Base-by-base conservation (phyloP, 1,140 invertebrate species). In the Trialeurodes vaporariorum region DNA sequence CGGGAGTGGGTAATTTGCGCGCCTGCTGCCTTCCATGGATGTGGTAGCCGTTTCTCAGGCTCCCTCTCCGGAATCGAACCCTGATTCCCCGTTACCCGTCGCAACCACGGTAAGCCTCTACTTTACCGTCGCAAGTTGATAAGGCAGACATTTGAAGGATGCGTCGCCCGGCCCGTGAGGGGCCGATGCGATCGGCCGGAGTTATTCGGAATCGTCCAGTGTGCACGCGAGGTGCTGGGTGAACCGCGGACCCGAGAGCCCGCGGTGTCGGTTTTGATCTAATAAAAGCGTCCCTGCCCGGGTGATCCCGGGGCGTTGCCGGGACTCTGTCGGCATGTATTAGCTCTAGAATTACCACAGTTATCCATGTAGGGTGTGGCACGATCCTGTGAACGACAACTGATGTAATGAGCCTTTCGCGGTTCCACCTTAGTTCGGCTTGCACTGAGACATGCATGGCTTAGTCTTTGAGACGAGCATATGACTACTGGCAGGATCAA, bases 11-110 rank as follows among this genome's bases (percentile, higher is more conserved):
- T 91, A 91, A 87, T 86, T 89, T 89, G 84, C 86, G 87, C 86
- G 87, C 87, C 87, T 90, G 87, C 88, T 91, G 88, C 89, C 87
- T 89, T 91, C 88, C 88, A 89, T 91, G 84, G 40, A 59, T 59
- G 88, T 91, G 87, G 86, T 91, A 91, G 89, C 88, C 87, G 86
- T 91, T 90, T 91, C 87, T 90, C 87, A 89, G 87, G 86, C 86
- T 88, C 86, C 87, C 86, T 89, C 80, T 81, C 79, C 79, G 80
- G 79, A 79, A 80, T 85, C 82, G 81, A 82, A 85, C 86, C 84
- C 83, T 85, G 82, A 86, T 84, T 84, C 82, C 81, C 83, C 83
- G 83, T 84, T 83, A 90, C 87, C 87, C 87, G 86, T 89, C 83
- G 87, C 81, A 81, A 87, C 87, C 87, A 88, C 85, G 86, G 86